phyloP scores from a whole-genome alignment of 2,888 invertebrate genomes.

The Psylliodes chrysocephalus region DNA sequence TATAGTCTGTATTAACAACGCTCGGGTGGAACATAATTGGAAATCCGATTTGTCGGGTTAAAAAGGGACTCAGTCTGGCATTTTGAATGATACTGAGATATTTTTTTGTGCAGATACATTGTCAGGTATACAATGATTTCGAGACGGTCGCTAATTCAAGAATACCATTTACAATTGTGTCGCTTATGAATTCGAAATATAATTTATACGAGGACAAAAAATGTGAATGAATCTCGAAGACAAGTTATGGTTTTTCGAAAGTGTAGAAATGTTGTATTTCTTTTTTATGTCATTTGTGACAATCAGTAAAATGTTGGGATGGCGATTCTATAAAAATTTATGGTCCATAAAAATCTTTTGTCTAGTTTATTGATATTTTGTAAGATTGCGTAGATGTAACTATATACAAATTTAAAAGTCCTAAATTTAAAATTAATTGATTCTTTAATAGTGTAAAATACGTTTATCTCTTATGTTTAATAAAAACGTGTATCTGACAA shows the following conservation, averaged over 20 bases:
- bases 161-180: not conserved
- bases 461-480: no score
- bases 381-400: no score
- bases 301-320: not conserved
- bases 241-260: not conserved
- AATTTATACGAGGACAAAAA: slow-evolving; percentile 3
- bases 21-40: slow-evolving; percentile 30
- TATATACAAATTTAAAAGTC: no score
- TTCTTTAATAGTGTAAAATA: no score
- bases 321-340: no score
- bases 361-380: not conserved
- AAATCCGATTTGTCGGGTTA: slow-evolving; percentile 32
- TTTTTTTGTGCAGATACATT: slow-evolving; percentile 3
- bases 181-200: slow-evolving; percentile 2
- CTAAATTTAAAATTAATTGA: no score
- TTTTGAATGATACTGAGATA: not conserved
- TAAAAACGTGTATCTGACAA: no score
- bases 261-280: not conserved
- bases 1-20: slow-evolving; percentile 20
- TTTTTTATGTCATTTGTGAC: not conserved
- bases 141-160: slow-evolving; percentile 8
- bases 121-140: slow-evolving; percentile 9
- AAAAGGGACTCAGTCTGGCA: slow-evolving; percentile 24
- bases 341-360: not conserved
- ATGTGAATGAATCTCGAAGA: slow-evolving; percentile 11